A percentile compares a stretch with the other conserved stretches of the same genome.
Conservation (phyloP, 2,113 vertebrate species). For the Tachysurus fulvidraco region DNA sequence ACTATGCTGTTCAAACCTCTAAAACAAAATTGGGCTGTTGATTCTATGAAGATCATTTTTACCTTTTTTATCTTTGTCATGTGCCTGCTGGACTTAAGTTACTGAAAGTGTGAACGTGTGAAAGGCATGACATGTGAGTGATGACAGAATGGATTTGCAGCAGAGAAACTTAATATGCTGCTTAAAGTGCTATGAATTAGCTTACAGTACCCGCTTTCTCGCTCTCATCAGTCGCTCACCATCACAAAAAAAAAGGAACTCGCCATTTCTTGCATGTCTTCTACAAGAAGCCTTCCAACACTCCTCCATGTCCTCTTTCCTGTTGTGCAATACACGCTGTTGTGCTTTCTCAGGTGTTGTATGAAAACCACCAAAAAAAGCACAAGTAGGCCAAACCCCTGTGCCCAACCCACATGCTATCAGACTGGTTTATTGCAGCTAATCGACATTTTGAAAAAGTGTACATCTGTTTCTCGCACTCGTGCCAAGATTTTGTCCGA, state of each 20-base stretch:
- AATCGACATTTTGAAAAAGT: neutral
- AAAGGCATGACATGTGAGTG: neutral
- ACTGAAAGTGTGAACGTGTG: neutral
- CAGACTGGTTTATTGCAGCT: neutral
- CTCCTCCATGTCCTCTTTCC: constrained; percentile 20
- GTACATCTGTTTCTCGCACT: constrained; percentile 1
- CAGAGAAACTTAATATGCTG: neutral
- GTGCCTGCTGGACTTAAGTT: neutral
- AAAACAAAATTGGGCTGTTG: neutral
- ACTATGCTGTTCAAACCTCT: neutral
- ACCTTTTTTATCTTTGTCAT: neutral
- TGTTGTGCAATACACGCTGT: neutral
- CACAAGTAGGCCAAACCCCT: neutral
- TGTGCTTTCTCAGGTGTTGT: constrained; percentile 14
- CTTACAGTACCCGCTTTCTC: neutral
- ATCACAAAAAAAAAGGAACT: neutral
- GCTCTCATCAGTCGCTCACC: neutral
- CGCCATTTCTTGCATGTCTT: constrained; percentile 9
- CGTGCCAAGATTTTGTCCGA: neutral
- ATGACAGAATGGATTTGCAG: neutral
- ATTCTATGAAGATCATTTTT: neutral
- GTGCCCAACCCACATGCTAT: neutral
- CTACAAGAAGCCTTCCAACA: neutral
- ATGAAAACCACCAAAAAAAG: neutral
- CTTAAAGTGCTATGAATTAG: neutral